phyloP scores from a whole-genome alignment of 2,888 invertebrate genomes.

The Acleris literana region DNA sequence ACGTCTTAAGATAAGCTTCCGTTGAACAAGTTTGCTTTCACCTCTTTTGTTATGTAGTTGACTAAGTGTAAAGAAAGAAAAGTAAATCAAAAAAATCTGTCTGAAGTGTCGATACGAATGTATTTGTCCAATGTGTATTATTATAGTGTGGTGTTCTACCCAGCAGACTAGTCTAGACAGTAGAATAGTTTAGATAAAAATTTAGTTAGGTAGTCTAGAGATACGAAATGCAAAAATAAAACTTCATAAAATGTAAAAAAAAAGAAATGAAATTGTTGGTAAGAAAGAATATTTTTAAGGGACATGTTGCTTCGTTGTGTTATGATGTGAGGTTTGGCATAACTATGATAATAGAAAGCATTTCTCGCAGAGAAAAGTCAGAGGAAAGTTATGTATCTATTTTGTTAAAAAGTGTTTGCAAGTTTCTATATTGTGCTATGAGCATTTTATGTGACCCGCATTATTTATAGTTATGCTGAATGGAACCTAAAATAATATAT shows the following conservation, averaged over 20 bases:
- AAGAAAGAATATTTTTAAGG: slow-evolving; percentile 86
- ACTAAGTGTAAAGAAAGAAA: slow-evolving; percentile 81
- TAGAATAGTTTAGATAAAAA: slow-evolving; percentile 84
- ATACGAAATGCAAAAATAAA: slow-evolving; percentile 85
- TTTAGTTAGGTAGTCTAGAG: slow-evolving; percentile 83
- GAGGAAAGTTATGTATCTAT: slow-evolving; percentile 82
- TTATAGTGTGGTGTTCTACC: slow-evolving; percentile 82
- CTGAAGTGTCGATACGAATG: slow-evolving; percentile 76
- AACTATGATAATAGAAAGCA: slow-evolving; percentile 81
- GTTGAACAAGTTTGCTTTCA: slow-evolving; percentile 81
- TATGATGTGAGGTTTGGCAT: slow-evolving; percentile 81
- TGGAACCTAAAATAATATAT: slow-evolving; percentile 82
- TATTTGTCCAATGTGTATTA: slow-evolving; percentile 84
- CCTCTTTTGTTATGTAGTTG: slow-evolving; percentile 83
- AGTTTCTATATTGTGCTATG: slow-evolving; percentile 84
- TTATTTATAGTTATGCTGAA: slow-evolving; percentile 84
- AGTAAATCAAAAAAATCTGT: slow-evolving; percentile 73
- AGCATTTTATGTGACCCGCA: slow-evolving; percentile 83
- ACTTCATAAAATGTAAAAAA: slow-evolving; percentile 83
- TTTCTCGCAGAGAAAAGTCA: slow-evolving; percentile 80
- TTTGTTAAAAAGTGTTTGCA: slow-evolving; percentile 84
- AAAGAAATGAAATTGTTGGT: slow-evolving; percentile 85
- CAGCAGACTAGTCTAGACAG: slow-evolving; percentile 83
- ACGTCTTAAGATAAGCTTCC: slow-evolving; percentile 77
- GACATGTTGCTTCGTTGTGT: slow-evolving; percentile 84